Percentiles rank a stretch among this genome's conserved stretches.
phyloP scores from a whole-genome alignment of 2,888 invertebrate species.

The Allygus modestus region DNA sequence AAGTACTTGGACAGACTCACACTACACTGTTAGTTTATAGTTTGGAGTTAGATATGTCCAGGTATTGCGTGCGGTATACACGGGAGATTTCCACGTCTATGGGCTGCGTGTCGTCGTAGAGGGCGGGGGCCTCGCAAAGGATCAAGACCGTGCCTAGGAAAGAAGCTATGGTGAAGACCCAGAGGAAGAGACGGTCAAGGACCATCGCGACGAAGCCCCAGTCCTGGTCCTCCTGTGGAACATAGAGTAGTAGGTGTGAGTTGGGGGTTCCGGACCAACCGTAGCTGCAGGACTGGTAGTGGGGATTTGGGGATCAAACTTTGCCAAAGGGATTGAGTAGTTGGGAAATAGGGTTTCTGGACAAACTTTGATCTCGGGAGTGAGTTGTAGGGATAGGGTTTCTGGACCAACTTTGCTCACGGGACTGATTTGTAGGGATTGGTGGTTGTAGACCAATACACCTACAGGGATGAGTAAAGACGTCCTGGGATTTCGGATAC shows the following conservation, averaged over 20 bases:
- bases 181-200: slow-evolving; percentile 92
- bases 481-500: no score
- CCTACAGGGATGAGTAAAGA: no score
- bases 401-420: no score
- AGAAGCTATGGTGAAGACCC: slow-evolving; percentile 93
- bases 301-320: neutral
- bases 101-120: slow-evolving; percentile 94
- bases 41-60: slow-evolving; percentile 46
- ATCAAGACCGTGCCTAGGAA: slow-evolving; percentile 93
- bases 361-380: no score
- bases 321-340: neutral
- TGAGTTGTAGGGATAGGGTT: no score
- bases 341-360: no score
- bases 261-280: slow-evolving; percentile 11
- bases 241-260: slow-evolving; percentile 42
- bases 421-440: no score
- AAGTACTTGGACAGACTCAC: slow-evolving; percentile 41
- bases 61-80: slow-evolving; percentile 88
- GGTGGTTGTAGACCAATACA: no score
- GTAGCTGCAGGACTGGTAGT: neutral
- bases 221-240: slow-evolving; percentile 92
- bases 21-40: slow-evolving; percentile 48
- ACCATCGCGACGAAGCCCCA: slow-evolving; percentile 98
- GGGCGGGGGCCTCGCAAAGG: slow-evolving; percentile 93
- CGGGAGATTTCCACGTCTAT: slow-evolving; percentile 93